Base-by-base conservation (phyloP, 1,140 invertebrate genomes). In the Brachionus paranguensis region DNA sequence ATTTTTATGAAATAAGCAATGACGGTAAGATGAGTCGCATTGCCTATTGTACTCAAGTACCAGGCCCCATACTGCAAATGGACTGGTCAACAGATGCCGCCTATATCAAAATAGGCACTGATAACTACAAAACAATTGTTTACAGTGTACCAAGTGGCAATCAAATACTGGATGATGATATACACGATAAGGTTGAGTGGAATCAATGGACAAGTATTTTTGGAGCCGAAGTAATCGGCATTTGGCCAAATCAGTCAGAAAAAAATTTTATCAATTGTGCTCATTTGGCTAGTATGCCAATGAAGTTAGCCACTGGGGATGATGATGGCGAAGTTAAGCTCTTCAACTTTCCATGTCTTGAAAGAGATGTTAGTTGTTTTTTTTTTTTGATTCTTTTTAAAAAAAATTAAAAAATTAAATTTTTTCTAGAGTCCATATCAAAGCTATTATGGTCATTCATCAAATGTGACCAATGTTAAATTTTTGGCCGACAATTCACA, bases 241-340 rank as follows among this genome's bases (percentile, higher is more conserved):
- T 89, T 70, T 90, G 89, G 89, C 89, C 89, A 1, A 86, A 86
- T 47, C 85, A 87, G 78, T 85, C 88, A 1, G 72, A 83, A 53
- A 87, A 88, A 43, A 87, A 85, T 17, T 88, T 89, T 83, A 86
- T 90, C 2, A 90, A 90, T 85, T 89, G 88, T 85, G 86, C 87
- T 10, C 86, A 89, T 79, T 85, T 89, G 7, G 87, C 89, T 55
- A 87, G 87, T 79, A 84, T 85, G n/a, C 86, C 87, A 10, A 89
- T 86, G 76, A 87, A 87, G n/a, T 74, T 90, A 4, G 89, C 86
- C 11, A 89, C 89, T 20, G 89, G 89, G 14, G 89, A 90, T 86
- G 89, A 90, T 81, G 88, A 86, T 85, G 89, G 89, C 11, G 86
- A 86, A 60, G 88, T 90, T 37, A 90, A 90, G 85, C 86, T 90